Evolutionary conservation across 1,140 invertebrate species (phyloP).

Genomic region (Plodia interpunctella): DNA sequence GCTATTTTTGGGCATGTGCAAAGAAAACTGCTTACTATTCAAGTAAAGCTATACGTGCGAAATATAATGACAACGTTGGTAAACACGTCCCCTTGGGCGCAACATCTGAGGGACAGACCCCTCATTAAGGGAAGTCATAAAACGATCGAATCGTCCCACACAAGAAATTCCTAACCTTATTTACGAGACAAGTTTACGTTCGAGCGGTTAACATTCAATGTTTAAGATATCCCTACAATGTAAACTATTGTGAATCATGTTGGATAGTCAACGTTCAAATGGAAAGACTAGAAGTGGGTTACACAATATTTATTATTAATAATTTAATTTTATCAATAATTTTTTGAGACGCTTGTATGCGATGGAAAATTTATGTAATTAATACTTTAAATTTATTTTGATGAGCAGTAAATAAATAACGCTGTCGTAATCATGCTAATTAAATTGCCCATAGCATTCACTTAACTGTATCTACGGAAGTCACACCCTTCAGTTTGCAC

Average conservation of each 20-base stretch:
- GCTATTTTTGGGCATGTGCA: background rate
- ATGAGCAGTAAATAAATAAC: too few relatives aligned
- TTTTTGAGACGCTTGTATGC: too few relatives aligned
- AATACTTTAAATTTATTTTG: too few relatives aligned
- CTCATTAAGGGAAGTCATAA: slow-evolving; percentile 59
- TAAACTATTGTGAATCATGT: background rate
- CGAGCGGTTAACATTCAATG: background rate
- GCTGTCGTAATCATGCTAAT: too few relatives aligned
- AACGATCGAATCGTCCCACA: slow-evolving; percentile 54
- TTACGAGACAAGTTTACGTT: background rate
- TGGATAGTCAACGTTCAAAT: too few relatives aligned
- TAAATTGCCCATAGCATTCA: background rate
- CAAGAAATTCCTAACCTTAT: slow-evolving; percentile 5
- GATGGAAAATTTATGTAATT: too few relatives aligned
- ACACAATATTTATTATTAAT: too few relatives aligned
- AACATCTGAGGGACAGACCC: slow-evolving; percentile 36
- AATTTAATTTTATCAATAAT: too few relatives aligned
- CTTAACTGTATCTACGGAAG: background rate
- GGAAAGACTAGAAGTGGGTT: too few relatives aligned
- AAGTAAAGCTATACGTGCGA: slow-evolving; percentile 24
- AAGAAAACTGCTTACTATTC: background rate
- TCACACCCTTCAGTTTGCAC: slow-evolving; percentile 6
- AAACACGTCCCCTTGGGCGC: slow-evolving; percentile 45
- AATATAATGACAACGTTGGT: slow-evolving; percentile 41
- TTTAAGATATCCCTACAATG: background rate